phyloP scores from a whole-genome alignment of 1,140 invertebrate genomes.

The Zaprionus vittiger region DNA sequence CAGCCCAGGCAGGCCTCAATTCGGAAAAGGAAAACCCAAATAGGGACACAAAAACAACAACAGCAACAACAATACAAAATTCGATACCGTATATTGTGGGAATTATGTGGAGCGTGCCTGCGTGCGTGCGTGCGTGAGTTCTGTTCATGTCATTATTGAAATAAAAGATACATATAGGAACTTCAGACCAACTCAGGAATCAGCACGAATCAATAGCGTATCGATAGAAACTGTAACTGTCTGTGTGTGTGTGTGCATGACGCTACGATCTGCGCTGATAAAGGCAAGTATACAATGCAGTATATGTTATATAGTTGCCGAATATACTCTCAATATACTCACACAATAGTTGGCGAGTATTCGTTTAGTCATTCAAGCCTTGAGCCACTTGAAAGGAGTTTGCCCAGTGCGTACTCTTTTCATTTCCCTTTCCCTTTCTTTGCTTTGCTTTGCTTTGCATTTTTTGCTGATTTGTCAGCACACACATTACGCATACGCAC shows the following conservation, averaged over 20 bases:
- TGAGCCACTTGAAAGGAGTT: constrained; percentile 6
- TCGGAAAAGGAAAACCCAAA: constrained; percentile 21
- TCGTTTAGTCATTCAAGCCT: constrained; percentile 28
- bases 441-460: neutral
- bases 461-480: constrained; percentile 18
- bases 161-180: constrained; percentile 30
- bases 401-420: neutral
- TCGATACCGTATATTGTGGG: constrained; percentile 31
- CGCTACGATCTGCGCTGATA: constrained; percentile 32
- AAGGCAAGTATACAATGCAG: constrained; percentile 9
- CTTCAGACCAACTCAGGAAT: neutral
- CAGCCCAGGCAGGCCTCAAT: constrained; percentile 21
- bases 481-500: constrained; percentile 43
- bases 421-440: neutral
- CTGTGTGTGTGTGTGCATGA: constrained; percentile 14
- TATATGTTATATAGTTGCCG: constrained; percentile 8
- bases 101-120: constrained; percentile 43
- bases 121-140: constrained; percentile 32
- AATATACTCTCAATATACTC: neutral
- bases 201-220: constrained; percentile 41
- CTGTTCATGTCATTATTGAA: constrained; percentile 44
- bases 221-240: constrained; percentile 20
- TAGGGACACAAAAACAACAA: constrained; percentile 17
- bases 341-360: neutral
- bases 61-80: constrained; percentile 8